These are phyloP conservation scores for Wiebesia pumilae DNA, from an alignment of 1,140 invertebrate genomes.

Conservation along the genomic window DNA sequence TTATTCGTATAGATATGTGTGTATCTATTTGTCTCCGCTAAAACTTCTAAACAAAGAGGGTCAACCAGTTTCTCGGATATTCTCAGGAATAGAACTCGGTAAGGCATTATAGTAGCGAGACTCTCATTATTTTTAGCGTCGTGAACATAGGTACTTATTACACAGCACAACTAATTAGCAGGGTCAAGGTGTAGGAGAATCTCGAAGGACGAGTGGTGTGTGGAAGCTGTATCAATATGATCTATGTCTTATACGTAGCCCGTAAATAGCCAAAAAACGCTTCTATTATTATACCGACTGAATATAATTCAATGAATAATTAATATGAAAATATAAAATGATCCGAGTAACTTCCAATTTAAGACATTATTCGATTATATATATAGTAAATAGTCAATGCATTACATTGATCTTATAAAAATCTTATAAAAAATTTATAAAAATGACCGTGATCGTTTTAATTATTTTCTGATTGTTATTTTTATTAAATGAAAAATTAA, in stretches of 20 bases:
- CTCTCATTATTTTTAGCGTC: slow-evolving; percentile 50
- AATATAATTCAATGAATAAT: too few relatives aligned
- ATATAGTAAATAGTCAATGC: too few relatives aligned
- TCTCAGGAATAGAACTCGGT: slow-evolving; percentile 27
- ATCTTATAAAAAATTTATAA: too few relatives aligned
- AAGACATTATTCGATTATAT: too few relatives aligned
- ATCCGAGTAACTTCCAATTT: too few relatives aligned
- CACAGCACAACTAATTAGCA: slow-evolving; percentile 50
- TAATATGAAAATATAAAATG: too few relatives aligned
- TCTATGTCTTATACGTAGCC: background rate
- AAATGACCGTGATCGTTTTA: too few relatives aligned
- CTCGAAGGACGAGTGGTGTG: background rate
- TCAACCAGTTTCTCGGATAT: slow-evolving; percentile 40
- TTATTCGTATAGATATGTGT: background rate
- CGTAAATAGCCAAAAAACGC: background rate
- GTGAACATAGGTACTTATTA: slow-evolving; percentile 55
- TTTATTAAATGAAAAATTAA: too few relatives aligned
- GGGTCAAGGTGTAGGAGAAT: slow-evolving; percentile 52
- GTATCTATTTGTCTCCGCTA: background rate
- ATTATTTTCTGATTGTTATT: too few relatives aligned
- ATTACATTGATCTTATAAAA: too few relatives aligned
- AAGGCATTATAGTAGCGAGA: slow-evolving; percentile 31
- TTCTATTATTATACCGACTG: too few relatives aligned
- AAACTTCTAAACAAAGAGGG: slow-evolving; percentile 13
- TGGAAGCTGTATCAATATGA: background rate